Evolutionary conservation across 2,113 vertebrate species (phyloP).

Genomic region (Rhinoptilus africanus): DNA sequence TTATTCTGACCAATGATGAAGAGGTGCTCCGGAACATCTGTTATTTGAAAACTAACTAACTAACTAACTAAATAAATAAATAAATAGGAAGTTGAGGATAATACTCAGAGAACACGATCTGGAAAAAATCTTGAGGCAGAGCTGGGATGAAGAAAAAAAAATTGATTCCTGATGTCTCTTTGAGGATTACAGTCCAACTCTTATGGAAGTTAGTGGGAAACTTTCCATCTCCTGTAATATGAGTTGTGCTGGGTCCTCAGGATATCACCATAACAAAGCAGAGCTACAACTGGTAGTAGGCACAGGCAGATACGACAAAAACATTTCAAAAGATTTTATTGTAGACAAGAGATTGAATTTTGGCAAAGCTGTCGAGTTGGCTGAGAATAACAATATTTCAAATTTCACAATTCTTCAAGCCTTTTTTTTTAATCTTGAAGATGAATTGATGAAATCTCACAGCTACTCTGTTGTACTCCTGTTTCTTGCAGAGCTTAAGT

Average conservation of each 20-base stretch:
- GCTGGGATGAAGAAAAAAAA: not conserved
- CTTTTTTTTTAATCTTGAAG: not conserved
- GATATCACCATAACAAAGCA: not conserved
- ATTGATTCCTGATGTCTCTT: conserved; percentile 1
- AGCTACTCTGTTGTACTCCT: not conserved
- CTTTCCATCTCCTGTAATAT: not conserved
- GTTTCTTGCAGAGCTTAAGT: not conserved
- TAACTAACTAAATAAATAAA: not conserved
- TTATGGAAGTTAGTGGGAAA: not conserved
- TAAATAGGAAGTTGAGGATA: not conserved
- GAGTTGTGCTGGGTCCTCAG: not conserved
- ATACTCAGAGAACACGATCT: not conserved
- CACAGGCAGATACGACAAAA: not conserved
- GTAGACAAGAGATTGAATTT: not conserved
- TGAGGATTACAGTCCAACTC: not conserved
- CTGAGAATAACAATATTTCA: not conserved
- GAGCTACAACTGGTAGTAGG: not conserved
- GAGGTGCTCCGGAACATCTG: not conserved
- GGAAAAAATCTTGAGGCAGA: not conserved
- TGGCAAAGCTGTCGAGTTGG: not conserved
- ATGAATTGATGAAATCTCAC: not conserved
- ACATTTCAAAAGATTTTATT: not conserved
- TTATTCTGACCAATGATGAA: not conserved
- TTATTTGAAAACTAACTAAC: not conserved
- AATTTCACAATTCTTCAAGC: not conserved